These are phyloP conservation scores for Remorina albescens DNA, from an alignment of 2,797 vertebrate species.

Conservation along the genomic window DNA sequence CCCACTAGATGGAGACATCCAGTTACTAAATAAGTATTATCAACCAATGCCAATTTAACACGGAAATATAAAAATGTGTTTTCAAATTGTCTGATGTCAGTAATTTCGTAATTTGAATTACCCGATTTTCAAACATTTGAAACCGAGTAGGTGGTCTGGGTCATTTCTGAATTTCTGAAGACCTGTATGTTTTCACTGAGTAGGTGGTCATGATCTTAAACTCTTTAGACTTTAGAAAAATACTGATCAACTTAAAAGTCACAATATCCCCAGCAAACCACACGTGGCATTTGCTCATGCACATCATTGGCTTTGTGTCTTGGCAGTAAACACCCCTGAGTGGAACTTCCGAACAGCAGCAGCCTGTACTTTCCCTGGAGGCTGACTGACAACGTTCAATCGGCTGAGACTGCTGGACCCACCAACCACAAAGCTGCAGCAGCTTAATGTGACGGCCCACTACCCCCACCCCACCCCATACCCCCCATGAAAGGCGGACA, in stretches of 20 bases:
- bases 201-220: neutral
- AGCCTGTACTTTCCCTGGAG: slow-evolving; percentile 77
- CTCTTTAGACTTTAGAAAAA: too few relatives aligned
- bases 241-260: neutral
- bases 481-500: too few relatives aligned
- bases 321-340: slow-evolving; percentile 35
- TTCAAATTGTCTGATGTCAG: neutral
- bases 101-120: neutral
- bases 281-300: neutral
- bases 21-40: neutral
- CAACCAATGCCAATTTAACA: neutral
- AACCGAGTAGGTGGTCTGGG: neutral
- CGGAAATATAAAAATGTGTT: slow-evolving; percentile 7
- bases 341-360: slow-evolving; percentile 67
- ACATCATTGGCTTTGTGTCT: neutral
- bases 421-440: slow-evolving; percentile 20
- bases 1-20: slow-evolving; percentile 66
- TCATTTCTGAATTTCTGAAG: too few relatives aligned
- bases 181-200: neutral
- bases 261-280: neutral
- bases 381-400: slow-evolving; percentile 31
- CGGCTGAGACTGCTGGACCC: slow-evolving; percentile 8
- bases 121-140: neutral
- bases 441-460: too few relatives aligned
- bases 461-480: too few relatives aligned